phyloP scores from a whole-genome alignment of 2,888 invertebrate species.

The Hedya salicella region DNA sequence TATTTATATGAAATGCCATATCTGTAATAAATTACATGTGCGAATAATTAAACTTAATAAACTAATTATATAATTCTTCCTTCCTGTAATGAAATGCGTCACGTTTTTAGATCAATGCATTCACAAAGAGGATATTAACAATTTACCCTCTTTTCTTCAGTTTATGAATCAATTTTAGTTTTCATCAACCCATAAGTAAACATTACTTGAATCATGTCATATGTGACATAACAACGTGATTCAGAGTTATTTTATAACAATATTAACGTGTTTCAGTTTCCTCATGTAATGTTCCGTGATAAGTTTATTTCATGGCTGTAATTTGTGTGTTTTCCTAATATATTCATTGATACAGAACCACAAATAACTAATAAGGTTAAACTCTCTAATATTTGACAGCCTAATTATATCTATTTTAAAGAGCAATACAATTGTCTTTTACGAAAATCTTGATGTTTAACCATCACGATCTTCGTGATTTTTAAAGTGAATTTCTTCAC shows the following conservation, averaged over 20 bases:
- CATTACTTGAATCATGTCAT: slow-evolving; percentile 14
- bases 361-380: no score
- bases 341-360: no score
- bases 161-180: background rate
- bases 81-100: background rate
- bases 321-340: slow-evolving; percentile 2
- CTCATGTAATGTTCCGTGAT: background rate
- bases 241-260: background rate
- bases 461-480: no score
- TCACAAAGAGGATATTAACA: slow-evolving; percentile 9
- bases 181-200: slow-evolving; percentile 1
- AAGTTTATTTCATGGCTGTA: slow-evolving; percentile 14
- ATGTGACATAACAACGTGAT: slow-evolving; percentile 8
- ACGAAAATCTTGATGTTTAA: no score
- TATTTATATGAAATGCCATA: background rate
- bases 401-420: no score
- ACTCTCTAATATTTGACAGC: no score
- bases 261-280: slow-evolving; percentile 8
- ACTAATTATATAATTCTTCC: slow-evolving; percentile 19
- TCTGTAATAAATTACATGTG: background rate
- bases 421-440: no score
- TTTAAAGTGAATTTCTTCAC: no score
- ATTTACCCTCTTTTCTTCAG: slow-evolving; percentile 3
- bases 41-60: slow-evolving; percentile 14
- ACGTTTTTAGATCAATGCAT: slow-evolving; percentile 5